These are phyloP conservation scores for Rhizoglyphus robini DNA, from an alignment of 1,140 invertebrate species.

Conservation along the genomic window DNA sequence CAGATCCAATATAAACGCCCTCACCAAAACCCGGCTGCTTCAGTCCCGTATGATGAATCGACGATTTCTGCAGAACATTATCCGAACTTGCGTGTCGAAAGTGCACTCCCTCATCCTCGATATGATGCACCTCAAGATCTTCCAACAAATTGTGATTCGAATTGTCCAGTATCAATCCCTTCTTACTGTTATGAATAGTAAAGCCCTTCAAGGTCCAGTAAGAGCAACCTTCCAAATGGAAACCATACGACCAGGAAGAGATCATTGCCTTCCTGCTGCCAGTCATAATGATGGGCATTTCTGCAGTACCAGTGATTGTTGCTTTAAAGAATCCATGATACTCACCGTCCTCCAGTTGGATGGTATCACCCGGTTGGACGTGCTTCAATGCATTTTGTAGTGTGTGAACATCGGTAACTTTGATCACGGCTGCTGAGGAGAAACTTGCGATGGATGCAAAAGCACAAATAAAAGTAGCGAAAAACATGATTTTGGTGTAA, in stretches of 20 bases:
- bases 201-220: slow-evolving; percentile 6
- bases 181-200: slow-evolving; percentile 3
- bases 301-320: background rate
- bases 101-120: no score
- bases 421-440: background rate
- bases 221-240: background rate
- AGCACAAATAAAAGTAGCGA: no score
- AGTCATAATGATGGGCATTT: background rate
- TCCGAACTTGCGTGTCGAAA: no score
- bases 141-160: background rate
- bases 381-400: background rate
- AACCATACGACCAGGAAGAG: background rate
- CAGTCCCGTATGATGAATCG: no score
- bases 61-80: no score
- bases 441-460: no score
- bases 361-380: background rate
- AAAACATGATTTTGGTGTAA: no score
- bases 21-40: no score
- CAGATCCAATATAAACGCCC: slow-evolving; percentile 8
- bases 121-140: no score
- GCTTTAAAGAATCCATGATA: background rate
- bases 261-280: background rate
- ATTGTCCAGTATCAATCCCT: background rate
- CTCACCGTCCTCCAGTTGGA: background rate
- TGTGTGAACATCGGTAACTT: background rate